Percentiles rank a stretch among this genome's conserved stretches.
These are phyloP conservation scores for Charanyca ferruginea DNA, from an alignment of 2,888 invertebrate genomes.

Conservation along the genomic window DNA sequence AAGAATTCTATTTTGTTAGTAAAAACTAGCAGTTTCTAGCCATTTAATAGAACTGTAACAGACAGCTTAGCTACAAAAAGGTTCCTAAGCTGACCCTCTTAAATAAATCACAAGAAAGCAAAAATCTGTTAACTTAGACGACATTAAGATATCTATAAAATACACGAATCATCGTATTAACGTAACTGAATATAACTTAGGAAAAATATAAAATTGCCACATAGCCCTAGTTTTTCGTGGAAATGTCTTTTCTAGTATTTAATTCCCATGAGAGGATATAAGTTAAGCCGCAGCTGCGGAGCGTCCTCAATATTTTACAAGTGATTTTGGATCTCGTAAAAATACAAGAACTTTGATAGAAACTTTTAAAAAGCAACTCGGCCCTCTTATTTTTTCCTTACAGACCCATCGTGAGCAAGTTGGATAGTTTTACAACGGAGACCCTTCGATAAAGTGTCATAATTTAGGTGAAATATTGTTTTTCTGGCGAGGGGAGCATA, in stretches of 20 bases:
- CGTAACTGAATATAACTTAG: conserved; percentile 5
- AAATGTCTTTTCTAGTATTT: conserved; percentile 64
- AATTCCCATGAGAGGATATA: conserved; percentile 77
- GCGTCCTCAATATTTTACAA: conserved; percentile 82
- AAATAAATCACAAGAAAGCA: too few species aligned
- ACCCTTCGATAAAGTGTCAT: conserved; percentile 88
- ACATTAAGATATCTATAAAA: conserved; percentile 14
- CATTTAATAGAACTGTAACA: neutral
- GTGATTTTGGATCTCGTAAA: conserved; percentile 83
- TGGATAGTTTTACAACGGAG: conserved; percentile 86
- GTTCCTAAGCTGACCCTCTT: too few species aligned
- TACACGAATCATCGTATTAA: conserved; percentile 19
- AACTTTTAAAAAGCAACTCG: conserved; percentile 83
- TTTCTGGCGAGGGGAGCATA: conserved; percentile 77
- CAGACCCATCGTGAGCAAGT: conserved; percentile 81
- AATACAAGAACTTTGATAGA: conserved; percentile 78
- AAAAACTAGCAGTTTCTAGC: conserved; percentile 1
- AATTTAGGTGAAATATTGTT: conserved; percentile 86
- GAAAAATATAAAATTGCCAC: conserved; percentile 18
- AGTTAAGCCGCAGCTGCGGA: conserved; percentile 76
- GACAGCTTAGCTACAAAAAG: conserved; percentile 9
- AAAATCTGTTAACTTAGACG: conserved; percentile 18
- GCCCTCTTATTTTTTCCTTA: conserved; percentile 82
- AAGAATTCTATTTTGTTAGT: too few species aligned
- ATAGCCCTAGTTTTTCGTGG: conserved; percentile 47